Conservation (phyloP, 2,113 vertebrate genomes). For the Dolichallabes microphthalmus region DNA sequence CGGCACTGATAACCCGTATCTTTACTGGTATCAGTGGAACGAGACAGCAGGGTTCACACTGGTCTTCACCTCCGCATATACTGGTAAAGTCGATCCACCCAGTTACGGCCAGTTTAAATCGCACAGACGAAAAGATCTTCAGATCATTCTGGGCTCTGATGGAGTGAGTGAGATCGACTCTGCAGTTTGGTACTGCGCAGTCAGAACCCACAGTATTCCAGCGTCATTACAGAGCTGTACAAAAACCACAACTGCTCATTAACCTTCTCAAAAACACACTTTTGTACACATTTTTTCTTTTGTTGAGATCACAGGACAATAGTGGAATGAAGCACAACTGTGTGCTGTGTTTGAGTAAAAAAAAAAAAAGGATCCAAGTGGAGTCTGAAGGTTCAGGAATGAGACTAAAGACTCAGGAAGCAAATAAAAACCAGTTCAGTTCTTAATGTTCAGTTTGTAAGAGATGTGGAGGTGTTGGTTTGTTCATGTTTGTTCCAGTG, state of each 20-base stretch:
- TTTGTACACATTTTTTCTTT: neutral
- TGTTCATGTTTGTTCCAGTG: neutral
- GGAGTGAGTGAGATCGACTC: slow-evolving; percentile 10
- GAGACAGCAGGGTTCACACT: slow-evolving; percentile 13
- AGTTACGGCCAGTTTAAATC: slow-evolving; percentile 42
- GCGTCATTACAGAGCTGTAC: slow-evolving; percentile 33
- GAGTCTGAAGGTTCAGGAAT: neutral
- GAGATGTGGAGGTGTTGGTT: neutral
- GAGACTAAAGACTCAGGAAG: neutral
- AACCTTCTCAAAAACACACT: neutral
- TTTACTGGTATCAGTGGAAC: slow-evolving; percentile 50
- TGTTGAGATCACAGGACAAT: neutral
- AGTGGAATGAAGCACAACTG: neutral
- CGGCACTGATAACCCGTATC: slow-evolving; percentile 11
- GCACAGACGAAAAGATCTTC: slow-evolving; percentile 14
- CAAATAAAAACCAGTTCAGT: neutral
- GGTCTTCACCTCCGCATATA: neutral
- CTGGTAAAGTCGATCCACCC: neutral
- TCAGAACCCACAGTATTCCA: slow-evolving; percentile 42
- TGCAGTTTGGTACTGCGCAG: slow-evolving; percentile 50
- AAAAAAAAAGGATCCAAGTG: neutral
- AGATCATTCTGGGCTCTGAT: slow-evolving; percentile 32
- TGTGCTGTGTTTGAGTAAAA: neutral
- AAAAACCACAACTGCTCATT: slow-evolving; percentile 33
- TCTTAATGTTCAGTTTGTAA: neutral